phyloP scores from a whole-genome alignment of 2,113 vertebrate species.

The Neopipo cinnamomea region DNA sequence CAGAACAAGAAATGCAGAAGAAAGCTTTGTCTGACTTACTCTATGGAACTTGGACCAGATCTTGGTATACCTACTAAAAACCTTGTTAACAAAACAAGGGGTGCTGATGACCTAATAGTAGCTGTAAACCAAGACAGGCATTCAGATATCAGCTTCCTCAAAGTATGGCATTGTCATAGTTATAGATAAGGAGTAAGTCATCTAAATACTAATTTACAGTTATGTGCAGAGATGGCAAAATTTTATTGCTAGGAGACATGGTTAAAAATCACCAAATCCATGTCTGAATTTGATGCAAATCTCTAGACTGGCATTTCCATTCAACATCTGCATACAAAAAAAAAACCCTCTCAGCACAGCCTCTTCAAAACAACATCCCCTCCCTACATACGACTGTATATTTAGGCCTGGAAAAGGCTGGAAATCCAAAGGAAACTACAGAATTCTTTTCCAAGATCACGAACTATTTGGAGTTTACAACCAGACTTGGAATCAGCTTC shows the following conservation, averaged over 20 bases:
- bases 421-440: not conserved
- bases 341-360: not conserved
- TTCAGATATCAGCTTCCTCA: not conserved
- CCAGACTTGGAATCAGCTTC: not conserved
- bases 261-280: not conserved
- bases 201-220: not conserved
- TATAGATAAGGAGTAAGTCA: not conserved
- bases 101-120: not conserved
- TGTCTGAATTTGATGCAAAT: not conserved
- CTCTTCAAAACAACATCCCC: not conserved
- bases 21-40: not conserved
- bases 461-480: not conserved
- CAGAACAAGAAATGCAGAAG: constrained; percentile 17
- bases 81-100: not conserved
- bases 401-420: not conserved
- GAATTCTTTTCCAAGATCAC: not conserved
- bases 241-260: not conserved
- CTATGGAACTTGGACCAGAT: not conserved
- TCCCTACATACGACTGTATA: not conserved
- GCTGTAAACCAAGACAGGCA: not conserved
- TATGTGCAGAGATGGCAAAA: not conserved
- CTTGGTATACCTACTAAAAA: not conserved
- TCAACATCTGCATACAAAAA: not conserved
- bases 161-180: not conserved
- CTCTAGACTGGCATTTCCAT: not conserved